Percentiles rank a stretch among this genome's conserved stretches.
Evolutionary conservation across 2,888 invertebrate genomes (phyloP).

Genomic region (Dascillus cervinus): DNA sequence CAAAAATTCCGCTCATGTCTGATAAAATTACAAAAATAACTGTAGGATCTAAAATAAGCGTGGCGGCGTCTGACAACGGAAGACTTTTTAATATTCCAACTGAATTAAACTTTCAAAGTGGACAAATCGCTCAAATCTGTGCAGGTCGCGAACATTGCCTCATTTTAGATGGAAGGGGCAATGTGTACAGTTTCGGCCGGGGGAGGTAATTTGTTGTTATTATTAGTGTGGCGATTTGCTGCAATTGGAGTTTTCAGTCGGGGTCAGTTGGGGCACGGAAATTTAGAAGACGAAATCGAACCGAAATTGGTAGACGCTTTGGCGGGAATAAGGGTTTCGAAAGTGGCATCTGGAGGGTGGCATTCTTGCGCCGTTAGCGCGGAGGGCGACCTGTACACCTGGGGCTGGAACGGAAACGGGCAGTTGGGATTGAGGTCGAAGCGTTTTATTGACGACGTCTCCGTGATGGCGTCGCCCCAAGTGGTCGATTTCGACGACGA

Average conservation of each 20-base stretch:
- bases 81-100: slow-evolving; percentile 56
- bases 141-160: slow-evolving; percentile 80
- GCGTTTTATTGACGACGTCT: slow-evolving; percentile 39
- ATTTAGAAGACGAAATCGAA: slow-evolving; percentile 51
- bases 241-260: slow-evolving; percentile 51
- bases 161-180: slow-evolving; percentile 59
- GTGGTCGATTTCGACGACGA: slow-evolving; percentile 43
- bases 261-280: slow-evolving; percentile 80
- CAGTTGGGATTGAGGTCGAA: slow-evolving; percentile 63
- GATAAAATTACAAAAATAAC: slow-evolving; percentile 41
- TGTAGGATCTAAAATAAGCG: slow-evolving; percentile 43
- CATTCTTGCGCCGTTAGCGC: slow-evolving; percentile 73
- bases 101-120: slow-evolving; percentile 48
- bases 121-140: slow-evolving; percentile 54
- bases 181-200: slow-evolving; percentile 74
- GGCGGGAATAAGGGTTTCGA: slow-evolving; percentile 62
- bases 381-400: slow-evolving; percentile 75
- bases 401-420: slow-evolving; percentile 89
- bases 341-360: slow-evolving; percentile 79
- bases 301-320: slow-evolving; percentile 66
- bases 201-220: slow-evolving; percentile 57
- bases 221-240: slow-evolving; percentile 2
- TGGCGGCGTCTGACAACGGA: slow-evolving; percentile 44
- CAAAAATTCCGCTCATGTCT: slow-evolving; percentile 17
- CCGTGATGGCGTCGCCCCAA: slow-evolving; percentile 44